Conservation (phyloP, 2,888 invertebrate genomes). For the Cerceris rybyensis region DNA sequence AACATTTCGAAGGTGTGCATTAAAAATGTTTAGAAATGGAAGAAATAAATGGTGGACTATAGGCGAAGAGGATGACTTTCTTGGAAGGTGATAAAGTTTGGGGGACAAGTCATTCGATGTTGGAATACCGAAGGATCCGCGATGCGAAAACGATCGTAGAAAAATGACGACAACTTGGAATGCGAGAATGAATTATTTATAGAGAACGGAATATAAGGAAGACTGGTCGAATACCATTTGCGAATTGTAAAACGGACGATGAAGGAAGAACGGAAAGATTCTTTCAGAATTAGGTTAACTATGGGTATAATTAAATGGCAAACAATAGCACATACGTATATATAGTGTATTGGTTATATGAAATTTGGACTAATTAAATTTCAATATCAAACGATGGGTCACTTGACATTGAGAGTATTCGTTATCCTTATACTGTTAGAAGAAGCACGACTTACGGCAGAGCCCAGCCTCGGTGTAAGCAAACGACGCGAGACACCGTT, state of each 20-base stretch:
- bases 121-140: background rate
- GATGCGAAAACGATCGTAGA: constrained; percentile 18
- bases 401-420: no score
- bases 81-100: background rate
- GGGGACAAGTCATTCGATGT: constrained; percentile 18
- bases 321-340: no score
- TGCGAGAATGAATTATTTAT: constrained; percentile 74
- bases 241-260: constrained; percentile 25
- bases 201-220: constrained; percentile 56
- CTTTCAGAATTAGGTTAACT: background rate
- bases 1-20: no score
- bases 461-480: no score
- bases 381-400: no score
- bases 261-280: background rate
- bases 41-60: background rate
- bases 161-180: constrained; percentile 62
- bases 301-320: no score
- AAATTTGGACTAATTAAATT: no score
- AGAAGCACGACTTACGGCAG: no score
- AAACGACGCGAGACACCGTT: no score
- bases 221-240: constrained; percentile 44
- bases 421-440: no score
- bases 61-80: background rate
- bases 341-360: no score
- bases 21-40: background rate